Evolutionary conservation across 37 sponge, comb jelly and placozoan species (phyloP).

Genomic region (Oopsacas minuta): DNA sequence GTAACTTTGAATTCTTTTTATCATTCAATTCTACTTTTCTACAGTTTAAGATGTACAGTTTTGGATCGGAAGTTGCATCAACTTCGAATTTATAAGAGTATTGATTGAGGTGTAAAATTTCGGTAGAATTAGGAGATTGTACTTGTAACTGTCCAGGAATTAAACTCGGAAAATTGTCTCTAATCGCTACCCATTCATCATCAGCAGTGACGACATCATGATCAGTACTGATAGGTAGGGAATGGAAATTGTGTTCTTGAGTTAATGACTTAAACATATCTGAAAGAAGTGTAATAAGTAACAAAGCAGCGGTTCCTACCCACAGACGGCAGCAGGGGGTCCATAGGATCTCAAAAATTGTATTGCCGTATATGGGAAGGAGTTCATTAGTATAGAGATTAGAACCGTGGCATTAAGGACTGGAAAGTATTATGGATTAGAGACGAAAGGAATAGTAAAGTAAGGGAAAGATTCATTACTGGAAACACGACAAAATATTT

Average conservation of each 20-base stretch:
- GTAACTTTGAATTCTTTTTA: neutral
- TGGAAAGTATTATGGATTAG: too few relatives aligned
- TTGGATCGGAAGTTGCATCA: neutral
- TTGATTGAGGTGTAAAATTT: neutral
- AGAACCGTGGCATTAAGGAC: too few relatives aligned
- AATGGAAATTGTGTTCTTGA: neutral
- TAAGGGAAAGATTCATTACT: too few relatives aligned
- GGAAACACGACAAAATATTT: too few relatives aligned
- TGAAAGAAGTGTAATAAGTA: too few relatives aligned
- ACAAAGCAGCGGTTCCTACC: too few relatives aligned
- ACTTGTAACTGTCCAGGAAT: neutral
- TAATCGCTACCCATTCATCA: conserved; percentile 14
- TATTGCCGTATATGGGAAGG: too few relatives aligned
- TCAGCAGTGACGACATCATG: neutral
- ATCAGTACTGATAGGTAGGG: neutral
- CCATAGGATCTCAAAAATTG: too few relatives aligned
- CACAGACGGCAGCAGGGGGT: too few relatives aligned
- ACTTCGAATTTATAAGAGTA: neutral
- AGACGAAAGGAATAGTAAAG: too few relatives aligned
- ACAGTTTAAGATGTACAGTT: neutral
- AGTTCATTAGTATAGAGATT: too few relatives aligned
- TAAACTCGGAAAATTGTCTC: neutral
- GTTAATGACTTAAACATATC: neutral
- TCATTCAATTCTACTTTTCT: neutral
- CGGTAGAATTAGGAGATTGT: neutral